Percentiles rank a stretch among this genome's conserved stretches.
These are phyloP conservation scores for Cataglyphis altisquamis DNA, from an alignment of 2,888 invertebrate genomes.

Conservation along the genomic window DNA sequence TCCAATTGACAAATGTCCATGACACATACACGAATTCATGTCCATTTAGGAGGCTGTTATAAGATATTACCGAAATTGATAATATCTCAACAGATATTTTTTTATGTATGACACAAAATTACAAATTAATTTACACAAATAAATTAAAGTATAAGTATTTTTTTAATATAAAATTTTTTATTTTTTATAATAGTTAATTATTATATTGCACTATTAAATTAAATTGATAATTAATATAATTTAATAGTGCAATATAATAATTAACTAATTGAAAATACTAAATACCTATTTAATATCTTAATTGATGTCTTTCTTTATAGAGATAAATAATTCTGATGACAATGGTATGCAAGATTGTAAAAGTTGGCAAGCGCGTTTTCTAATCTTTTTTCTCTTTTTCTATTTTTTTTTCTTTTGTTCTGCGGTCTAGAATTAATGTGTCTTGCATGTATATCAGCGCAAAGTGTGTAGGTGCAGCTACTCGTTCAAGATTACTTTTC, in stretches of 20 bases:
- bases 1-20: not conserved
- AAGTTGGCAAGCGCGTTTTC: not conserved
- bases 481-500: constrained; percentile 13
- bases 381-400: not conserved
- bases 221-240: not conserved
- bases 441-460: not conserved
- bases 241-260: no score
- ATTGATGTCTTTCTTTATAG: not conserved
- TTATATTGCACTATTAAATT: not conserved
- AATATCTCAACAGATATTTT: not conserved
- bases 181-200: not conserved
- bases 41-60: not conserved
- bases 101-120: not conserved
- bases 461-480: constrained; percentile 8
- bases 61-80: not conserved
- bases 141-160: not conserved
- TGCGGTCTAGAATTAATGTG: constrained; percentile 1
- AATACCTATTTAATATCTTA: not conserved
- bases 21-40: not conserved
- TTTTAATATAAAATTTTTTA: not conserved
- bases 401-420: not conserved
- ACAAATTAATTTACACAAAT: not conserved
- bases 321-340: constrained; percentile 7
- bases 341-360: not conserved
- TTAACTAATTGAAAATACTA: not conserved